Evolutionary conservation across 2,113 vertebrate genomes (phyloP).

Genomic region (Rhinogobius similis): DNA sequence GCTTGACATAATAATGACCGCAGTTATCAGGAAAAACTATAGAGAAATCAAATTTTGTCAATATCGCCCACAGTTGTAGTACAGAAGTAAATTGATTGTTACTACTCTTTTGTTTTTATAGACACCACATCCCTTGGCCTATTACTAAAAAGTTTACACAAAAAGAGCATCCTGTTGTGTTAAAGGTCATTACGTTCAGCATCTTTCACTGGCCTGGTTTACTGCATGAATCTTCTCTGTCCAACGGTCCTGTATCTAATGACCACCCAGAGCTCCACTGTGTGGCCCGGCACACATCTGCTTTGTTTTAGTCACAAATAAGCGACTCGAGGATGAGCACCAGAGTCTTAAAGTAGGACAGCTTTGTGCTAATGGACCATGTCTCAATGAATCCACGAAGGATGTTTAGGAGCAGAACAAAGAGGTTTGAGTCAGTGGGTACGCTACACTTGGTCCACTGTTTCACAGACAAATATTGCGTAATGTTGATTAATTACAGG

Average conservation of each 20-base stretch:
- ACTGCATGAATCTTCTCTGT: slow-evolving; percentile 34
- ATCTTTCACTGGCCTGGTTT: slow-evolving; percentile 29
- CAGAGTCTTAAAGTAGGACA: slow-evolving; percentile 20
- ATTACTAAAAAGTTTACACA: not conserved
- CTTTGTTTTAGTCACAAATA: slow-evolving; percentile 27
- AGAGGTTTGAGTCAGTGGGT: slow-evolving; percentile 29
- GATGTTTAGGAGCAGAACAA: slow-evolving; percentile 40
- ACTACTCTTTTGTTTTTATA: not conserved
- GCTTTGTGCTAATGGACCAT: slow-evolving; percentile 4
- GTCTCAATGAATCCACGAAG: slow-evolving; percentile 29
- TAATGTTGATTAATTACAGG: slow-evolving; percentile 65
- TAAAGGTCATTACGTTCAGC: not conserved
- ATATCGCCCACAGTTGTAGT: too few species aligned
- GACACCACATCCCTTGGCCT: not conserved
- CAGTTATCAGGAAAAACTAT: too few species aligned
- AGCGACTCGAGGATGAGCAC: slow-evolving; percentile 14
- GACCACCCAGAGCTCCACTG: slow-evolving; percentile 50
- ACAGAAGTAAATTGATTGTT: not conserved
- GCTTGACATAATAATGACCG: too few species aligned
- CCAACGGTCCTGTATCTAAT: slow-evolving; percentile 44
- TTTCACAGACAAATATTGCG: slow-evolving; percentile 51
- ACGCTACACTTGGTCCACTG: slow-evolving; percentile 33
- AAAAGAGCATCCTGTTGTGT: not conserved
- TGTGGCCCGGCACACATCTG: slow-evolving; percentile 36
- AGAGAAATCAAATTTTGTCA: too few species aligned